Conservation (phyloP, 2,797 vertebrate species). For the Echiichthys vipera region DNA sequence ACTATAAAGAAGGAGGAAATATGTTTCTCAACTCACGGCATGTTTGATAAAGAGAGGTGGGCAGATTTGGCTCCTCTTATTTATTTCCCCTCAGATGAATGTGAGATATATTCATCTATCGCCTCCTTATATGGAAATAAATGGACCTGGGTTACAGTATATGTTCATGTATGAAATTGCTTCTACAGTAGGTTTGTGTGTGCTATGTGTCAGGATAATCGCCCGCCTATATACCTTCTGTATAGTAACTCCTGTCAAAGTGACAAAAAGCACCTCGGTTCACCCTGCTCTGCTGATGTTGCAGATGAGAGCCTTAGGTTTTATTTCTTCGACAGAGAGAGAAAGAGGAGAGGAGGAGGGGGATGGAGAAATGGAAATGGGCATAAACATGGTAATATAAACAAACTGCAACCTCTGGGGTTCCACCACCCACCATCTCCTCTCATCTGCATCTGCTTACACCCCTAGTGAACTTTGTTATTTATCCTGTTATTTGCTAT, state of each 20-base stretch:
- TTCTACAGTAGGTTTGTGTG: constrained; percentile 30
- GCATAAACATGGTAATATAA: constrained; percentile 70
- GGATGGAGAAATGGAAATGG: constrained; percentile 52
- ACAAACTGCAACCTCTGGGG: constrained; percentile 75
- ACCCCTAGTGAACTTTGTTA: constrained; percentile 64
- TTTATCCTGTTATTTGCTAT: constrained; percentile 54
- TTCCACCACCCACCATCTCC: constrained; percentile 67
- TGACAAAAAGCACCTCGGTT: constrained; percentile 72
- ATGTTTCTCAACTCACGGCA: constrained; percentile 11
- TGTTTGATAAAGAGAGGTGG: neutral
- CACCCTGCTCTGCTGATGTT: constrained; percentile 72
- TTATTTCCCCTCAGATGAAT: constrained; percentile 21
- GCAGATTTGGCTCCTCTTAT: constrained; percentile 1
- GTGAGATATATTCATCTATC: constrained; percentile 15
- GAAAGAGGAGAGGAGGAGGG: constrained; percentile 18
- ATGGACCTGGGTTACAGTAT: constrained; percentile 45
- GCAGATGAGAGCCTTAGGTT: constrained; percentile 71
- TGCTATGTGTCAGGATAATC: constrained; percentile 52
- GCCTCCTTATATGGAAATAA: constrained; percentile 43
- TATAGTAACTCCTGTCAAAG: constrained; percentile 68
- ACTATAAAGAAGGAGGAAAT: neutral
- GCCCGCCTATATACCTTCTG: constrained; percentile 47
- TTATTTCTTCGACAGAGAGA: constrained; percentile 61
- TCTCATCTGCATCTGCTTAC: constrained; percentile 61
- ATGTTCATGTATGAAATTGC: constrained; percentile 64